Conservation (phyloP, 2,113 vertebrate genomes). For the Sapajus apella region DNA sequence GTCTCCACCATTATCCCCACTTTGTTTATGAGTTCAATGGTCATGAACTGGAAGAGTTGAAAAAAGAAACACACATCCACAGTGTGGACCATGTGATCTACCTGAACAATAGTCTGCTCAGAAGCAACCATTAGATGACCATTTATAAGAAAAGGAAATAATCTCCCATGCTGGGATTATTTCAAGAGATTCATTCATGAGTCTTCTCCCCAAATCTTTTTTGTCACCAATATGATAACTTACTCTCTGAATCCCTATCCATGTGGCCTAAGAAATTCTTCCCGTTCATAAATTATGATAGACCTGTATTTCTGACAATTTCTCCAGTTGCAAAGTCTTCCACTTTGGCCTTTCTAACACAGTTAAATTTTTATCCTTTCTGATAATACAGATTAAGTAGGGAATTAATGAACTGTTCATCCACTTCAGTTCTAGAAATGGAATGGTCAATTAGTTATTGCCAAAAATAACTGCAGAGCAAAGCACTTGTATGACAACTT, state of each 20-base stretch:
- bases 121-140: neutral
- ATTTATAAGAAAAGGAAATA: neutral
- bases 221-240: neutral
- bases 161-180: neutral
- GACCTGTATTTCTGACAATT: neutral
- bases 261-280: neutral
- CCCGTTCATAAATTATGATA: neutral
- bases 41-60: neutral
- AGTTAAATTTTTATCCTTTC: neutral
- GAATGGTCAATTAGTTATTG: slow-evolving; percentile 36
- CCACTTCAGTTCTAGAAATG: slow-evolving; percentile 42
- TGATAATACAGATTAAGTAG: neutral
- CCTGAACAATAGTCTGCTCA: neutral
- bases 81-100: neutral
- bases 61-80: neutral
- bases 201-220: neutral
- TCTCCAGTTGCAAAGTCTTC: neutral
- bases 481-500: slow-evolving; percentile 9
- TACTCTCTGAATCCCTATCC: neutral
- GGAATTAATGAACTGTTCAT: neutral
- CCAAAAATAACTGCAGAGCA: slow-evolving; percentile 53
- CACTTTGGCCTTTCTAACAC: neutral
- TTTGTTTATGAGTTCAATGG: neutral
- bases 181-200: neutral
- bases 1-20: neutral